Evolutionary conservation across 2,113 vertebrate species (phyloP).

Genomic region (Rhabdornis inornatus): DNA sequence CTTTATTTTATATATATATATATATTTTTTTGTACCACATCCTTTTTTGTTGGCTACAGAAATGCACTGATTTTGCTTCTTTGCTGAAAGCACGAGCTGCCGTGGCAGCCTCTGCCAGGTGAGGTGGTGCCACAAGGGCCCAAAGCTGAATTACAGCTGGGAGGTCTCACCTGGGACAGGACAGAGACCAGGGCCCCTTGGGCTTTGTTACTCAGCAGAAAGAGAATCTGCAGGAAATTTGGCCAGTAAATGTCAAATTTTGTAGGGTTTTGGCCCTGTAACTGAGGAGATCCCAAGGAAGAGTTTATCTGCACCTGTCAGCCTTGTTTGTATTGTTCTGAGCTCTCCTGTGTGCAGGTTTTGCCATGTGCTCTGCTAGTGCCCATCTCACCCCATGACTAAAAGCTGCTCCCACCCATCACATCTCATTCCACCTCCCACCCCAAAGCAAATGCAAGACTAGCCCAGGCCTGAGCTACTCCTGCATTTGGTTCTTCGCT

Average conservation of each 20-base stretch:
- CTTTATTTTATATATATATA: neutral
- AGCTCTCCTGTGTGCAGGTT: slow-evolving; percentile 58
- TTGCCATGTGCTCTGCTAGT: slow-evolving; percentile 68
- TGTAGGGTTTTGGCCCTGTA: neutral
- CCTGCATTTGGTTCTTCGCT: slow-evolving; percentile 69
- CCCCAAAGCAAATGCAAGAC: slow-evolving; percentile 70
- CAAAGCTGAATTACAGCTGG: neutral
- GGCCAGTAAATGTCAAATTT: slow-evolving; percentile 29
- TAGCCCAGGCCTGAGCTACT: neutral
- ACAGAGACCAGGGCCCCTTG: slow-evolving; percentile 1
- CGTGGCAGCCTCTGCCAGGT: slow-evolving; percentile 58
- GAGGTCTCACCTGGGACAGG: slow-evolving; percentile 18
- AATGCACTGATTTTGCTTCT: slow-evolving; percentile 62
- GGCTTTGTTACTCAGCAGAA: neutral
- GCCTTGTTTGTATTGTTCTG: slow-evolving; percentile 44
- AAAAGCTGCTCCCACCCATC: slow-evolving; percentile 36
- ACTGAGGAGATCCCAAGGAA: neutral
- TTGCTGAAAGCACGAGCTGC: slow-evolving; percentile 59
- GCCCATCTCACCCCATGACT: slow-evolving; percentile 69
- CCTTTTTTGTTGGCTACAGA: slow-evolving; percentile 70
- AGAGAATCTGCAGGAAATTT: slow-evolving; percentile 15
- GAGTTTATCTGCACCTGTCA: slow-evolving; percentile 50
- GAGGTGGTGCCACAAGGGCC: neutral
- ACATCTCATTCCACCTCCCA: slow-evolving; percentile 67
- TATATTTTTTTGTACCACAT: slow-evolving; percentile 56